A percentile compares a stretch with the other conserved stretches of the same genome.
Conservation (phyloP, 2,113 vertebrate genomes). For the Leuciscus idus region DNA sequence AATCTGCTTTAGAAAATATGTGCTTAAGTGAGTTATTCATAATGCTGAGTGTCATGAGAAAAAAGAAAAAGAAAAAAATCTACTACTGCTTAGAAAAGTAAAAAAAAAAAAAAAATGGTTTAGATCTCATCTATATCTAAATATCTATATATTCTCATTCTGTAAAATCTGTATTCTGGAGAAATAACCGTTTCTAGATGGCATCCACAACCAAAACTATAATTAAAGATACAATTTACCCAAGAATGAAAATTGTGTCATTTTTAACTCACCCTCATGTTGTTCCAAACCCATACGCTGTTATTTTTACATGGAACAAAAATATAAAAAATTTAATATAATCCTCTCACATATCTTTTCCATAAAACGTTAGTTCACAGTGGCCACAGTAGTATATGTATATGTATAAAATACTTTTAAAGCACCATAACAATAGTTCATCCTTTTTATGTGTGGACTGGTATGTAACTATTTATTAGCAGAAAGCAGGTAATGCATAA, state of each 20-base stretch:
- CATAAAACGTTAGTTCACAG: not conserved
- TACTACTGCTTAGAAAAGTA: not conserved
- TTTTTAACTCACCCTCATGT: conserved; percentile 1
- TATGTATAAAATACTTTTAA: not conserved
- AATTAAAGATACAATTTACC: not conserved
- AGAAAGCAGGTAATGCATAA: not conserved
- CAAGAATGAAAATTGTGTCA: conserved; percentile 1
- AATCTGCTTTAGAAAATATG: not conserved
- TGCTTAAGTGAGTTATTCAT: not conserved
- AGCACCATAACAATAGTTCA: not conserved
- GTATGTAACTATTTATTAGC: not conserved
- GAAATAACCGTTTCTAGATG: not conserved
- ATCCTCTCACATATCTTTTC: not conserved
- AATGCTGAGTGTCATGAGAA: not conserved
- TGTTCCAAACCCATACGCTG: not conserved
- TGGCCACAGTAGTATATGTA: not conserved
- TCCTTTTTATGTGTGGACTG: not conserved
- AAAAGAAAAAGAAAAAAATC: not conserved
- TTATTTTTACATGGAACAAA: not conserved
- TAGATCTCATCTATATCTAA: not conserved
- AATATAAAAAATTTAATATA: not conserved
- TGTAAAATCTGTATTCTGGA: not conserved
- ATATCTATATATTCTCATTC: not conserved
- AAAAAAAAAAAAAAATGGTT: not conserved
- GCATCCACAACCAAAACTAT: conserved; percentile 1